Base-by-base conservation (phyloP, 2,797 vertebrate species). In the Bovichtus diacanthus region DNA sequence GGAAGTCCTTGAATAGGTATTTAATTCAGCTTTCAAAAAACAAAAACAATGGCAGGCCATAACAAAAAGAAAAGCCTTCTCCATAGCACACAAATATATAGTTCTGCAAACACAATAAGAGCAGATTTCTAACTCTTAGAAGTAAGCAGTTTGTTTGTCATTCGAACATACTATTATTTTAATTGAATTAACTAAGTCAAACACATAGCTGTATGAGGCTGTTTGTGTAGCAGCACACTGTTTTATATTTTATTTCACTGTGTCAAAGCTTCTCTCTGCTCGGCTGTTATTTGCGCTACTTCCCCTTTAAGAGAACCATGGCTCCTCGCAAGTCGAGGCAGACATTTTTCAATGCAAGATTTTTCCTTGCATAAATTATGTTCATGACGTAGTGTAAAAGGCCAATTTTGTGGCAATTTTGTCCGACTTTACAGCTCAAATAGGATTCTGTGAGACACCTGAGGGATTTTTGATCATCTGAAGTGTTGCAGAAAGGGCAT, bases 321-420 rank as follows among this genome's bases (percentile, higher is more conserved):
- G 87, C 94, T 92, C 93, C 95, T 91, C 96, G 93, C 90, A 89
- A 91, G 94, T 94, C 94, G 79, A 88, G 93, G 94, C 91, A 90
- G 92, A 93, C 94, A 95, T 95, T 95, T 96, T 96, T 95, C 95
- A 95, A 95, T 96, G 96, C 96, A 95, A 97, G 96, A 95, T 96
- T 96, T 94, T 92, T 94, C 86, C 95, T 96, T 97, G 97, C 97
- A 99, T 99, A 99, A 98, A 98, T 98, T 98, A 98, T 98, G 97
- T 95, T 98, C 96, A 97, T 98, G 97, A 98, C 97, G 97, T 97
- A 98, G 97, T 96, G 95, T 94, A 95, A 96, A 96, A 97, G 95
- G 96, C 94, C 94, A 96, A 94, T 95, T 96, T 96, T 94, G 90
- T 94, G 93, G 93, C 95, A 95, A 95, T 93, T 95, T 95, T 93